These are phyloP conservation scores for Leptinotarsa defecta DNA, from an alignment of 1,140 invertebrate species.

Conservation along the genomic window DNA sequence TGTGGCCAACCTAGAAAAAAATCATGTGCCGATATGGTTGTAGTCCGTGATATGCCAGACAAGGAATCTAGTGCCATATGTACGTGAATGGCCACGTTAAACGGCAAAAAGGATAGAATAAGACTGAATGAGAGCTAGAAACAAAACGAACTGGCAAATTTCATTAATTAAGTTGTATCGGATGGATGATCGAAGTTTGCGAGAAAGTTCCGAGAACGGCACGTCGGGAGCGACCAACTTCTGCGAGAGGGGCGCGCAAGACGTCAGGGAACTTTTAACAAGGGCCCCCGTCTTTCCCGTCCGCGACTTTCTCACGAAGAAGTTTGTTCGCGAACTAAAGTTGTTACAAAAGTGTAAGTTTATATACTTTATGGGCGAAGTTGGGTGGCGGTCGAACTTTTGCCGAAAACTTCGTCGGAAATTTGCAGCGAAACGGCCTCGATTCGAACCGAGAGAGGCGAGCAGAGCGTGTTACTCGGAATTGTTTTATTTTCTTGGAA, in stretches of 20 bases:
- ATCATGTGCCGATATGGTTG: too few relatives aligned
- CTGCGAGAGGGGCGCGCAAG: not conserved
- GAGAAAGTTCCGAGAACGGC: not conserved
- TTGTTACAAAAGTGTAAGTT: constrained; percentile 57
- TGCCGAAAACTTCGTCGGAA: constrained; percentile 1
- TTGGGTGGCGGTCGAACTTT: constrained; percentile 43
- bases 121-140: not conserved
- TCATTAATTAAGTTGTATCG: constrained; percentile 27
- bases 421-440: constrained; percentile 4
- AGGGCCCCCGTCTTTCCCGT: not conserved
- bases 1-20: too few relatives aligned
- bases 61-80: too few relatives aligned
- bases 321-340: constrained; percentile 48
- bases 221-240: not conserved
- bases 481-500: not conserved
- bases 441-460: not conserved
- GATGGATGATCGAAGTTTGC: constrained; percentile 15
- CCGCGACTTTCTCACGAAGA: constrained; percentile 9
- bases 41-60: too few relatives aligned
- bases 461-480: not conserved
- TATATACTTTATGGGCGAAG: constrained; percentile 56
- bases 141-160: not conserved
- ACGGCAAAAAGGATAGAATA: not conserved
- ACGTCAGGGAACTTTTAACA: constrained; percentile 23
- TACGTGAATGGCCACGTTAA: too few relatives aligned